Evolutionary conservation across 2,888 invertebrate genomes (phyloP).

Genomic region (Drosophila macrospina): DNA sequence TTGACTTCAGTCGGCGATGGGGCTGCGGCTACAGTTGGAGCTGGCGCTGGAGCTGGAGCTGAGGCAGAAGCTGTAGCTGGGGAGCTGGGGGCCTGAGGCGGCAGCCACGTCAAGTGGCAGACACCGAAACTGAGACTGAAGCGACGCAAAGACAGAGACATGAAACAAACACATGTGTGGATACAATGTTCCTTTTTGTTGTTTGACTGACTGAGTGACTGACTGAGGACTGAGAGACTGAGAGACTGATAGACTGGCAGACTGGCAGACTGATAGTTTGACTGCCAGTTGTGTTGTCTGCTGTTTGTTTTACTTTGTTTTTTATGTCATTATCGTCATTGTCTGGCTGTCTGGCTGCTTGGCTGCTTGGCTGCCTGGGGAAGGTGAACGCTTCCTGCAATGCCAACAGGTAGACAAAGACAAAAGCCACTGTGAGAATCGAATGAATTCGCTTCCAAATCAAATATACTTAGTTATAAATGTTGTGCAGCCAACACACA

Average conservation of each 20-base stretch:
- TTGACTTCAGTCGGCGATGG: conserved; percentile 27
- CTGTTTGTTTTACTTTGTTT: conserved; percentile 65
- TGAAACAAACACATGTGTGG: conserved; percentile 35
- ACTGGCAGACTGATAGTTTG: conserved; percentile 20
- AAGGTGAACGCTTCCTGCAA: conserved; percentile 80
- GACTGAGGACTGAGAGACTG: conserved; percentile 41
- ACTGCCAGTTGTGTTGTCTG: conserved; percentile 40
- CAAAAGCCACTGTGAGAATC: conserved; percentile 67
- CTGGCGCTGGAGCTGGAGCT: conserved; percentile 44
- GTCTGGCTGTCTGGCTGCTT: conserved; percentile 50
- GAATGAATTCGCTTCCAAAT: conserved; percentile 51
- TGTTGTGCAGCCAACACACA: conserved; percentile 41
- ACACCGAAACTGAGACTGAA: conserved; percentile 63
- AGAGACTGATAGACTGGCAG: conserved; percentile 14
- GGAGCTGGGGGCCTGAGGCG: conserved; percentile 41
- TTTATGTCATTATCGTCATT: conserved; percentile 67
- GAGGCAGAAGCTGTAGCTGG: conserved; percentile 24
- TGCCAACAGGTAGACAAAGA: conserved; percentile 79
- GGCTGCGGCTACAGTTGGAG: conserved; percentile 3
- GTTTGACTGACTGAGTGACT: conserved; percentile 13
- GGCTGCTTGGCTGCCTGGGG: conserved; percentile 41
- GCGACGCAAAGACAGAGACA: conserved; percentile 39
- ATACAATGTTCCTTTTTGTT: conserved; percentile 62
- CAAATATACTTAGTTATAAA: conserved; percentile 63
- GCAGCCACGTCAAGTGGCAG: conserved; percentile 74